Percentiles rank a stretch among this genome's conserved stretches.
Conservation (phyloP, 2,113 vertebrate species). For the Zosterops pallidus region DNA sequence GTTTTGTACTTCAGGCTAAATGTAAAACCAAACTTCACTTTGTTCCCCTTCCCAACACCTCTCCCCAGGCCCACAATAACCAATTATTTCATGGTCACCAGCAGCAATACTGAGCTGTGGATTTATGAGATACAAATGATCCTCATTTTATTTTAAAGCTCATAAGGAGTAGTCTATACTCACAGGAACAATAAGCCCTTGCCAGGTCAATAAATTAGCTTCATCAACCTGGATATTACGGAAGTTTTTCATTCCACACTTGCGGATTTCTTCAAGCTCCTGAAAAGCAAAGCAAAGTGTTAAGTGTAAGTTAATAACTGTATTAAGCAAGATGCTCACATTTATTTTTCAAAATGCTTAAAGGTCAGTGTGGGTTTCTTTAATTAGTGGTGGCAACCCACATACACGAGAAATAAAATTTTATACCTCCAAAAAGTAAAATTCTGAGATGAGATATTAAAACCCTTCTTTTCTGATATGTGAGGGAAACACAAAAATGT, state of each 20-base stretch:
- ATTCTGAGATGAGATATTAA: neutral
- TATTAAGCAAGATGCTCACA: neutral
- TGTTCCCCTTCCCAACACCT: neutral
- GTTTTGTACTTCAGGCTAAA: neutral
- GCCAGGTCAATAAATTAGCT: constrained; percentile 99
- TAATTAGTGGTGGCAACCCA: neutral
- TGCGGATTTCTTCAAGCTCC: constrained; percentile 99
- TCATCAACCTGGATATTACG: constrained; percentile 99
- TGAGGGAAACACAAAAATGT: neutral
- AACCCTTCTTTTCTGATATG: neutral
- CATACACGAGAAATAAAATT: neutral
- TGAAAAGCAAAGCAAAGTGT: constrained; percentile 68
- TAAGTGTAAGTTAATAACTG: constrained; percentile 2
- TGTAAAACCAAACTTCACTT: neutral
- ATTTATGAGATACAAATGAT: neutral
- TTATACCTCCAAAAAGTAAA: neutral
- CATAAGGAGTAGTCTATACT: constrained; percentile 70
- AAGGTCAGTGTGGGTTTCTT: neutral
- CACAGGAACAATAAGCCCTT: constrained; percentile 99
- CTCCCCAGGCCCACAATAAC: neutral
- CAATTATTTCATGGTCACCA: neutral
- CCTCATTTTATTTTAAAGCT: neutral
- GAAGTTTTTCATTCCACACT: constrained; percentile 98
- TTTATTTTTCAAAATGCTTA: neutral
- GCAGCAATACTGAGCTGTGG: neutral